Evolutionary conservation across 2,888 invertebrate species (phyloP).

Genomic region (Blastobasis lacticolella): DNA sequence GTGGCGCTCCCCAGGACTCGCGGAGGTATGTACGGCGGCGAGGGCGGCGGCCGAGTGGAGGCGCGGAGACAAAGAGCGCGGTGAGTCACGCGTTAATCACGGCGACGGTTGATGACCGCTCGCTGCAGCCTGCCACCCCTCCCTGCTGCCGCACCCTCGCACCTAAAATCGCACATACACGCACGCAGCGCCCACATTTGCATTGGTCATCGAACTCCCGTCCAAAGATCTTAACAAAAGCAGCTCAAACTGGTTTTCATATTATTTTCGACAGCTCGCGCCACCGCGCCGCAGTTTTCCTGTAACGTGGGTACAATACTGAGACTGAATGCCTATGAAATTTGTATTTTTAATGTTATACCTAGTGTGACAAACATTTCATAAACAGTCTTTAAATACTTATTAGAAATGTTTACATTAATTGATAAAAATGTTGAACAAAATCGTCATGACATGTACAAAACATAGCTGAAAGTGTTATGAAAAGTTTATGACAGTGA

Average conservation of each 20-base stretch:
- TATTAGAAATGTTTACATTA: too few relatives aligned
- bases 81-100: conserved; percentile 56
- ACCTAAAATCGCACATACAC: conserved; percentile 48
- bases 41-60: conserved; percentile 31
- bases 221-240: conserved; percentile 61
- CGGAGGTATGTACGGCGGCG: conserved; percentile 10
- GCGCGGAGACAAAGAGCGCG: conserved; percentile 49
- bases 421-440: too few relatives aligned
- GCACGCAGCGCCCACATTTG: conserved; percentile 33
- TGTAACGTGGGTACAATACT: conserved; percentile 19
- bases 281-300: conserved; percentile 40
- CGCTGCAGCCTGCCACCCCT: conserved; percentile 35
- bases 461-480: too few relatives aligned
- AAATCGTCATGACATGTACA: too few relatives aligned
- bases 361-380: too few relatives aligned
- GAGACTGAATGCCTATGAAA: too few relatives aligned
- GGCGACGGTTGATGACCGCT: conserved; percentile 54
- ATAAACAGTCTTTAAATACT: too few relatives aligned
- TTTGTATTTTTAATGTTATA: too few relatives aligned
- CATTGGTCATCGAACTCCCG: conserved; percentile 67
- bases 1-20: conserved; percentile 26
- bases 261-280: conserved; percentile 51
- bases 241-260: conserved; percentile 65
- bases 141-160: conserved; percentile 50
- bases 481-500: too few relatives aligned